phyloP scores from a whole-genome alignment of 2,797 vertebrate species.

The Echeneis naucrates region DNA sequence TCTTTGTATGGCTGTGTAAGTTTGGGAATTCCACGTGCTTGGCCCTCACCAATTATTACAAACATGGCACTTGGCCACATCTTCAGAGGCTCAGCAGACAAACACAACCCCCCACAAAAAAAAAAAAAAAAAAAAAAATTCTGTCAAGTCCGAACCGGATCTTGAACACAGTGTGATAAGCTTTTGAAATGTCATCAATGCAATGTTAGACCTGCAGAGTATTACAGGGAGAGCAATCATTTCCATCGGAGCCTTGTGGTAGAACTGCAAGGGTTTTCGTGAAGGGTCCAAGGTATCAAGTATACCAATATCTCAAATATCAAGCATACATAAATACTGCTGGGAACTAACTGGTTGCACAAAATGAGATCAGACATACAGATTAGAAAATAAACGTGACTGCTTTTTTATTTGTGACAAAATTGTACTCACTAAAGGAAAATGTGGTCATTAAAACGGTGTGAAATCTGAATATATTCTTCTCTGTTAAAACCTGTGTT shows the following conservation, averaged over 20 bases:
- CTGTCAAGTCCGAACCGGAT: slow-evolving; percentile 6
- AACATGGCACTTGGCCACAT: slow-evolving; percentile 4
- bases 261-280: slow-evolving; percentile 12
- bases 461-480: too few species aligned
- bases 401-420: too few species aligned
- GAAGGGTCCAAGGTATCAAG: slow-evolving; percentile 16
- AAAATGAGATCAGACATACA: too few species aligned
- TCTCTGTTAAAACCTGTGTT: too few species aligned
- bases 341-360: too few species aligned
- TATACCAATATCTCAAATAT: too few species aligned
- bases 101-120: background rate
- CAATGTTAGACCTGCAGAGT: slow-evolving; percentile 22
- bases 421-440: too few species aligned
- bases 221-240: slow-evolving; percentile 26
- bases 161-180: slow-evolving; percentile 19
- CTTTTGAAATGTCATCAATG: too few species aligned
- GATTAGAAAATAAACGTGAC: too few species aligned
- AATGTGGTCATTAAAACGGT: too few species aligned
- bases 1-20: background rate
- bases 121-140: too few species aligned
- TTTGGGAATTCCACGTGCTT: background rate
- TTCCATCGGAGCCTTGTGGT: slow-evolving; percentile 13
- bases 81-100: slow-evolving; percentile 1
- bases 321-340: background rate
- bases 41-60: background rate